A percentile compares a stretch with the other conserved stretches of the same genome.
phyloP scores from a whole-genome alignment of 2,797 vertebrate genomes.

The Scolopax rusticola region DNA sequence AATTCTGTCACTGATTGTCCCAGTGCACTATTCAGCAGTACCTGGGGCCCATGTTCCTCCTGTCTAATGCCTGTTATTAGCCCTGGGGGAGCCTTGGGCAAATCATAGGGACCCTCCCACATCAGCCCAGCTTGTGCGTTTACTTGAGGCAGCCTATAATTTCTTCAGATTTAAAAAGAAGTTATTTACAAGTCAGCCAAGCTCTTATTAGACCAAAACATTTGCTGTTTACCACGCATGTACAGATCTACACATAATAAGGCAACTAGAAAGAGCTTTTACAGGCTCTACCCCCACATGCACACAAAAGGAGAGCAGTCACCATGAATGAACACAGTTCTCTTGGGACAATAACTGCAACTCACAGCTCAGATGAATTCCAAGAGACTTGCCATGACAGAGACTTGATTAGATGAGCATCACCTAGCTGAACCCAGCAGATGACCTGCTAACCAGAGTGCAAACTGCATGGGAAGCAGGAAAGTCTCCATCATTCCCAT shows the following conservation, averaged over 20 bases:
- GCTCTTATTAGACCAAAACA: background rate
- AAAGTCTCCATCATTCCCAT: accelerated
- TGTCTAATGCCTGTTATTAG: background rate
- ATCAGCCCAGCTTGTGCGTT: background rate
- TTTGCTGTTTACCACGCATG: background rate
- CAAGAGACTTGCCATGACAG: background rate
- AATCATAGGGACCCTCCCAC: background rate
- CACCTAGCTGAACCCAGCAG: background rate
- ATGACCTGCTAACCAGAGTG: too few relatives aligned
- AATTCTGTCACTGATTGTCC: background rate
- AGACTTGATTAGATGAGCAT: background rate
- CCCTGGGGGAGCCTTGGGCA: background rate
- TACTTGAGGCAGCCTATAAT: background rate
- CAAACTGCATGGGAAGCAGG: too few relatives aligned
- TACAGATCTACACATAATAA: background rate
- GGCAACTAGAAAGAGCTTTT: background rate
- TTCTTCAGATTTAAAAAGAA: background rate
- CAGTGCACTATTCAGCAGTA: background rate
- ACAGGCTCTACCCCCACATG: background rate
- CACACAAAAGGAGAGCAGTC: background rate
- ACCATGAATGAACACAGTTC: background rate
- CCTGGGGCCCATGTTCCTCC: background rate
- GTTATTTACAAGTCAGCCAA: background rate
- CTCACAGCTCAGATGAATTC: background rate
- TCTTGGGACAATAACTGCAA: accelerated